Percentiles rank a stretch among this genome's conserved stretches.
Evolutionary conservation across 1,140 invertebrate genomes (phyloP).

Genomic region (Ladona fulva): DNA sequence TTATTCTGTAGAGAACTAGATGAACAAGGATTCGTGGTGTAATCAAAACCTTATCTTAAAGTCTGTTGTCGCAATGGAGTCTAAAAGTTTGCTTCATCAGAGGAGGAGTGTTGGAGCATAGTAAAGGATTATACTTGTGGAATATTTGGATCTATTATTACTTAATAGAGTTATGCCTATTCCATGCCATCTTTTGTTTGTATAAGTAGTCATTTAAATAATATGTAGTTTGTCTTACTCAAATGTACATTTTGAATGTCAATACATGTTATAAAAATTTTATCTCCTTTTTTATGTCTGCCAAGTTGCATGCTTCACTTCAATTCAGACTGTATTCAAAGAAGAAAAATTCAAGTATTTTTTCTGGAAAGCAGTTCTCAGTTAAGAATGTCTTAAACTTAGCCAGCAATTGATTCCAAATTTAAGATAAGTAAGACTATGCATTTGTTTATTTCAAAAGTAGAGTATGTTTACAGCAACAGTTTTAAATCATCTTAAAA

Average conservation of each 20-base stretch:
- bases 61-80: neutral
- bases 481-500: no score
- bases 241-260: neutral
- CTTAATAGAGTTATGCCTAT: neutral
- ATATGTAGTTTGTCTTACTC: neutral
- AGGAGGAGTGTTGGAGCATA: neutral
- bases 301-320: no score
- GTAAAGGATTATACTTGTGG: neutral
- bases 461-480: no score
- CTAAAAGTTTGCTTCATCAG: neutral
- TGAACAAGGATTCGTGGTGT: neutral
- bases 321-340: no score
- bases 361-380: no score
- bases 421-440: no score
- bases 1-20: neutral
- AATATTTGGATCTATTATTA: conserved; percentile 1
- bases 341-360: no score
- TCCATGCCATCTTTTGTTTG: neutral
- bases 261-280: neutral
- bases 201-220: neutral
- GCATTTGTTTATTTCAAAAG: no score
- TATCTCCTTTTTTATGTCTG: no score
- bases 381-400: no score
- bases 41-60: neutral
- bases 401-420: no score